Evolutionary conservation across 2,888 invertebrate genomes (phyloP).

Genomic region (Zaprionus lineosus): DNA sequence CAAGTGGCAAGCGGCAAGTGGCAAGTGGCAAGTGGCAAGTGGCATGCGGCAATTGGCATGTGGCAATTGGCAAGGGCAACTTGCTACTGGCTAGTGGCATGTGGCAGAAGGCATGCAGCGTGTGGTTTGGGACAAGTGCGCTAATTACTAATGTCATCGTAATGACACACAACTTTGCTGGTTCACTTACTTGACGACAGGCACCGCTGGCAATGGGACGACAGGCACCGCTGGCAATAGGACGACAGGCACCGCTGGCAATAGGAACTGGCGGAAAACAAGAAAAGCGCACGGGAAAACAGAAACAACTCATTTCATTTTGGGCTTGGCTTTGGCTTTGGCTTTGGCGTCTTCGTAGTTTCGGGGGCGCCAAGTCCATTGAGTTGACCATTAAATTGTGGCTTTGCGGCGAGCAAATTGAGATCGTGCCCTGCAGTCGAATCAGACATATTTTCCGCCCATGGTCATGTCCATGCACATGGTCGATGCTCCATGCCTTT

Average conservation of each 20-base stretch:
- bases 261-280: conserved; percentile 4
- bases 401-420: conserved; percentile 83
- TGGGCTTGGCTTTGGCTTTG: conserved; percentile 18
- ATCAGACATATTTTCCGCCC: conserved; percentile 82
- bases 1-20: too few relatives aligned
- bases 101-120: too few relatives aligned
- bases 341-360: conserved; percentile 72
- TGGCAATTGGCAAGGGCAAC: too few relatives aligned
- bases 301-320: conserved; percentile 19
- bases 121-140: conserved; percentile 34
- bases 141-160: conserved; percentile 61
- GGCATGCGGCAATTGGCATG: too few relatives aligned
- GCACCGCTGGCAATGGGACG: not conserved
- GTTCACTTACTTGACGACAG: conserved; percentile 20
- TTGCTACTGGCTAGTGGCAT: too few relatives aligned
- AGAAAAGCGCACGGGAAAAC: conserved; percentile 1
- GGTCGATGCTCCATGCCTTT: conserved; percentile 80
- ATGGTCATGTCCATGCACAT: too few relatives aligned
- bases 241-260: too few relatives aligned
- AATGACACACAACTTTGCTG: conserved; percentile 33
- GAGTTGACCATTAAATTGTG: conserved; percentile 82
- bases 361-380: conserved; percentile 83
- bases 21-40: too few relatives aligned
- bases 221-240: too few relatives aligned
- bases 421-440: conserved; percentile 83